phyloP scores from a whole-genome alignment of 2,888 invertebrate genomes.

The Cancer borealis region DNA sequence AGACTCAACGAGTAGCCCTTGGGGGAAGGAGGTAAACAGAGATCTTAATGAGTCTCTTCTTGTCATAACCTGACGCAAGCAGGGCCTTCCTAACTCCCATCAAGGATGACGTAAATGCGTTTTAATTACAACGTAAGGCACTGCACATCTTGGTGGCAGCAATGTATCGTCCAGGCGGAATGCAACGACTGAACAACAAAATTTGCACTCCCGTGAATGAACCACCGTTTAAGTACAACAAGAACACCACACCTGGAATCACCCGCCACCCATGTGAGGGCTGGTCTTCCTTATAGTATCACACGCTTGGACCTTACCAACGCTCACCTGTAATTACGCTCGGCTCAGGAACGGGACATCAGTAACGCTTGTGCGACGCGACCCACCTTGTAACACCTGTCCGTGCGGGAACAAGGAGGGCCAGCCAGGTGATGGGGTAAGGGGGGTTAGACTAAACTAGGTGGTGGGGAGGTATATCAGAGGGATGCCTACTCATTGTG shows the following conservation, averaged over 20 bases:
- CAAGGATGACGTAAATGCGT: background rate
- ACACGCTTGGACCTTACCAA: conserved; percentile 2
- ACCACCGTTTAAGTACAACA: background rate
- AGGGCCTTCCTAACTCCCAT: background rate
- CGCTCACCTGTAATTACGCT: background rate
- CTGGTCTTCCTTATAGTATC: background rate
- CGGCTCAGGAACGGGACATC: background rate
- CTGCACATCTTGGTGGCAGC: background rate
- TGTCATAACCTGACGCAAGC: background rate
- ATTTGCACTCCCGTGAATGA: background rate
- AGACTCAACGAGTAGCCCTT: background rate
- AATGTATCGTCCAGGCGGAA: background rate
- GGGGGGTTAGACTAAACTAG: background rate
- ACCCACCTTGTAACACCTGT: conserved; percentile 17
- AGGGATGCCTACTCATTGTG: too few species aligned
- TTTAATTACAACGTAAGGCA: background rate
- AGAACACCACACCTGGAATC: conserved; percentile 4
- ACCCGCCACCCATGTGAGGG: background rate
- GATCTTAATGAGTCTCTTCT: background rate
- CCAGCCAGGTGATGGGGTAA: background rate
- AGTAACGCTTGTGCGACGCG: conserved; percentile 14
- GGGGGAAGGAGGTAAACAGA: background rate
- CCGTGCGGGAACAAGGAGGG: background rate
- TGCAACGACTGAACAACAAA: background rate
- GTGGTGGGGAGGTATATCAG: background rate